Evolutionary conservation across 2,888 invertebrate genomes (phyloP), one percentile per base, ranked within the genome.

Genomic region (Ochropleura plecta): DNA sequence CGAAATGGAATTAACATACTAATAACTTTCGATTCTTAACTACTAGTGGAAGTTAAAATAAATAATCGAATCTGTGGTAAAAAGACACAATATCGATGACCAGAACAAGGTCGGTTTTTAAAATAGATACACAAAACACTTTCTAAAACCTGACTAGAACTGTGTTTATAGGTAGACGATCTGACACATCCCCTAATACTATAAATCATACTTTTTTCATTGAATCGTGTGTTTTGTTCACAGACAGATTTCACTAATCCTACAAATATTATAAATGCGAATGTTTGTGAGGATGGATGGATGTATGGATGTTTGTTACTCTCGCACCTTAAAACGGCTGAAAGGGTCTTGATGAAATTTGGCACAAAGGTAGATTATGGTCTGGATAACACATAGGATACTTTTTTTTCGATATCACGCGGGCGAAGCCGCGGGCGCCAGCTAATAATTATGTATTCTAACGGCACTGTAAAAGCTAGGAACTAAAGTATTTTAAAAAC

Each of bases 91-190:
- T 59, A 62, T 49, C 30, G 49, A 46, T 30, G 59, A 63, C 9
- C 20, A 70, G 49, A 82, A 78, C 73, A 78, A 83, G 70, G 70
- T 73, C 65, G 46, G 20, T 49, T 66, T 68, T 53, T 71, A 62
- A 68, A 73, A 75, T 30, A 30, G 30, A 30, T 55, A 73, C n/a
- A 42, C 30, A 46, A 57, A 73, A 66, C 51, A 75, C 86, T 85
- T 86, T 85, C 85, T 86, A 83, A 83, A 86, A 82, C 77, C 78
- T 66, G 86, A 75, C 81, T 48, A 44, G n/a, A 78, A 72, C 55
- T 66, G 72, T 85, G 81, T 81, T 74, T 78, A 72, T 78, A 73
- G 66, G 59, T 68, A 66, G 48, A 65, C 55, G 10, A 53, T 44
- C 48, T 57, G 40, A 59, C 18, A 72, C 59, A 66, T 69, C 69